phyloP scores from a whole-genome alignment of 2,113 vertebrate genomes.

The Sprattus sprattus region DNA sequence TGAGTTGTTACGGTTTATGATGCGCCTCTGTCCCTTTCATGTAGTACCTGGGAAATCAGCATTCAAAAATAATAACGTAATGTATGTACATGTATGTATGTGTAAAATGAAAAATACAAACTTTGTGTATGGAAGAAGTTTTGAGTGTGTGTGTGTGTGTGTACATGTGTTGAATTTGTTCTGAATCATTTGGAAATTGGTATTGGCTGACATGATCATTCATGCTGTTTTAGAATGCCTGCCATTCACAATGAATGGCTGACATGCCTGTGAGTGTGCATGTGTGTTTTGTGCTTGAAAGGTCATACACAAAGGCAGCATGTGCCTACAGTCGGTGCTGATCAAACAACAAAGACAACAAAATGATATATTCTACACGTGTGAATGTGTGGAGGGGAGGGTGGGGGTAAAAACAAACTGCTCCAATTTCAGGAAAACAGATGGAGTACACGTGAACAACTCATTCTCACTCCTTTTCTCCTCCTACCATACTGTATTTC shows the following conservation, averaged over 20 bases:
- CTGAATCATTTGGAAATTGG: not conserved
- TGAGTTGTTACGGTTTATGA: too few relatives aligned
- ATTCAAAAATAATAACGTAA: too few relatives aligned
- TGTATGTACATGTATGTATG: not conserved
- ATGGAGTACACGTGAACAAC: not conserved
- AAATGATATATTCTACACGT: not conserved
- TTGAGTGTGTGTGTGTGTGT: not conserved
- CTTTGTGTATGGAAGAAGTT: not conserved
- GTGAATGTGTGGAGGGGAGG: not conserved
- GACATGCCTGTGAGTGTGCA: not conserved
- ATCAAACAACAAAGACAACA: not conserved
- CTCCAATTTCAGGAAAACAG: not conserved
- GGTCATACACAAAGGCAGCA: not conserved
- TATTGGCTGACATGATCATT: not conserved
- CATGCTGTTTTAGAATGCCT: not conserved
- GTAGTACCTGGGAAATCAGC: too few relatives aligned
- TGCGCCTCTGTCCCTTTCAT: too few relatives aligned
- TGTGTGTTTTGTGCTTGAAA: not conserved
- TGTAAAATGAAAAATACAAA: not conserved
- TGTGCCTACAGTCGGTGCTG: not conserved
- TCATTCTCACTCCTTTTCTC: not conserved
- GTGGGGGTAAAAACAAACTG: not conserved
- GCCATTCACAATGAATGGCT: not conserved
- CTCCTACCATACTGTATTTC: not conserved
- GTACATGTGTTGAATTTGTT: not conserved